Conservation (phyloP, 1,140 invertebrate genomes). For the Pogonognathellus flavescens region DNA sequence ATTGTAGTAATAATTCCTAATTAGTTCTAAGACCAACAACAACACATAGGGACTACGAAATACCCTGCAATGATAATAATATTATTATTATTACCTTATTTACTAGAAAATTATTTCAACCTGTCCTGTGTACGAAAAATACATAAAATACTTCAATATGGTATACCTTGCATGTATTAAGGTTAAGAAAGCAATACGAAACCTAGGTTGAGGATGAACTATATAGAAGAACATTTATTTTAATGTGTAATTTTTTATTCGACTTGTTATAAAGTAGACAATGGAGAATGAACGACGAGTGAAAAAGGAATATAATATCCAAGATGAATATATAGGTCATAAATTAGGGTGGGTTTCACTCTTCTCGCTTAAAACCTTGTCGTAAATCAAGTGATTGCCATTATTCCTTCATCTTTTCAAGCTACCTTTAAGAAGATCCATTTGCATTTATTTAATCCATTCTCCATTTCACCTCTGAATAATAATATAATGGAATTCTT, state of each 20-base stretch:
- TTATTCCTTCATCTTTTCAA: slow-evolving; percentile 44
- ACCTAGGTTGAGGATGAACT: no score
- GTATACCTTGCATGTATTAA: no score
- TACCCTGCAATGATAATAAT: no score
- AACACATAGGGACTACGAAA: no score
- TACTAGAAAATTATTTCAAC: no score
- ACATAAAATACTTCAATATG: no score
- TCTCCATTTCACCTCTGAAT: slow-evolving; percentile 35
- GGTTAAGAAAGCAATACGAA: no score
- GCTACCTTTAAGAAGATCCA: slow-evolving; percentile 59
- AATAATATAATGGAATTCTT: background rate
- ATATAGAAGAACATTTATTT: slow-evolving; percentile 59
- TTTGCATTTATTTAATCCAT: slow-evolving; percentile 61
- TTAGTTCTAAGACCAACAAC: no score
- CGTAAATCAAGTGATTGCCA: slow-evolving; percentile 64
- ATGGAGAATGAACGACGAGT: slow-evolving; percentile 19
- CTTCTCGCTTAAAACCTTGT: slow-evolving; percentile 39
- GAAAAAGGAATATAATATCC: slow-evolving; percentile 15
- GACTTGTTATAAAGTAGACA: slow-evolving; percentile 59
- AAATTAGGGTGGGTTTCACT: slow-evolving; percentile 64
- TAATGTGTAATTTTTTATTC: slow-evolving; percentile 65
- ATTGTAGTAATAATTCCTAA: background rate
- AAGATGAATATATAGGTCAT: slow-evolving; percentile 64
- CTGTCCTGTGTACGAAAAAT: no score
- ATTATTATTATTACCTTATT: no score